Conservation (phyloP, 2,888 invertebrate genomes). For the Chymomyza fuscimana region DNA sequence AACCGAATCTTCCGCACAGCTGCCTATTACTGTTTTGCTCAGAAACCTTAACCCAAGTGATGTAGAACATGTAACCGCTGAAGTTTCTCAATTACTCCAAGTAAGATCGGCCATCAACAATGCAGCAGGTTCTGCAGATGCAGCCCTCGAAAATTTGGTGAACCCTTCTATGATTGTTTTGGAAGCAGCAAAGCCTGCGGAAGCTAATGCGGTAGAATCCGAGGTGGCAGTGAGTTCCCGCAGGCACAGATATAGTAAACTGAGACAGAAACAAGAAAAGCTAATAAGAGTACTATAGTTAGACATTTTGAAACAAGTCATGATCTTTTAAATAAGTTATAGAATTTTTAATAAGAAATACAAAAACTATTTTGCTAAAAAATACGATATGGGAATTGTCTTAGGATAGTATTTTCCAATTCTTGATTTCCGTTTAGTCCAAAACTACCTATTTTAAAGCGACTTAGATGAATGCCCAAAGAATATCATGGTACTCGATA, state of each 20-base stretch:
- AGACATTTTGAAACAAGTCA: too few species aligned
- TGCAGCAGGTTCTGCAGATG: not conserved
- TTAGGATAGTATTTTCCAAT: too few species aligned
- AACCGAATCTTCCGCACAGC: not conserved
- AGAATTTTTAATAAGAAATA: too few species aligned
- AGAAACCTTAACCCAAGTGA: not conserved
- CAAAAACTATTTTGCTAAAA: too few species aligned
- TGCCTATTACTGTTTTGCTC: not conserved
- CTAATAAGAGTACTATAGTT: conserved; percentile 5
- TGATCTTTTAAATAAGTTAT: too few species aligned
- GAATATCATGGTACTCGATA: too few species aligned
- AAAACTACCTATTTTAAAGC: too few species aligned
- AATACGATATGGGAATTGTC: too few species aligned
- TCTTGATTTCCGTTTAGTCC: too few species aligned
- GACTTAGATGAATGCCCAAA: too few species aligned
- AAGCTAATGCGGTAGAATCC: not conserved
- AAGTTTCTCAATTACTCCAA: not conserved
- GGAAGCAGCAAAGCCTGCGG: not conserved
- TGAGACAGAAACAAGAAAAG: not conserved
- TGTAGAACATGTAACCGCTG: not conserved
- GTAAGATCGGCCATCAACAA: not conserved
- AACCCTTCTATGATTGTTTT: not conserved
- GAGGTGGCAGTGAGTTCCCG: not conserved
- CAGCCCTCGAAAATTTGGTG: not conserved
- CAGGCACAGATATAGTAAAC: not conserved